phyloP scores from a whole-genome alignment of 2,888 invertebrate genomes.

The Drosophila tanythrix region DNA sequence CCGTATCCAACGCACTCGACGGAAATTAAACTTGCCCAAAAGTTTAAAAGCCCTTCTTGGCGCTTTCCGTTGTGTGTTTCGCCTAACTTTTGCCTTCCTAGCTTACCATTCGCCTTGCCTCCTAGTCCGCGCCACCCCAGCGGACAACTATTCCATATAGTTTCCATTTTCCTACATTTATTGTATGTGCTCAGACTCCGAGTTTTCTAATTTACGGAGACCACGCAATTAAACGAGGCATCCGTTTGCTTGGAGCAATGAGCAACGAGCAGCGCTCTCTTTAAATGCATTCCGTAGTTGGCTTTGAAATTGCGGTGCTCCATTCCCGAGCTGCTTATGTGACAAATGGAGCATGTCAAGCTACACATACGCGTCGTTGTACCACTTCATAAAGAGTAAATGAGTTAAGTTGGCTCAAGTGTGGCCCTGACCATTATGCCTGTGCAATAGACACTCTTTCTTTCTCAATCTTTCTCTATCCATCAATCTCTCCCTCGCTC shows the following conservation, averaged over 20 bases:
- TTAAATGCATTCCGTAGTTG: not conserved
- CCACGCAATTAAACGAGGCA: slow-evolving; percentile 62
- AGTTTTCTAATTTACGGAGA: slow-evolving; percentile 68
- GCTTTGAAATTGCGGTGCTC: slow-evolving; percentile 7
- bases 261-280: too few relatives aligned
- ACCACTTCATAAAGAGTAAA: not conserved
- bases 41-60: slow-evolving; percentile 78
- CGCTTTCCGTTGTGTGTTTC: slow-evolving; percentile 58
- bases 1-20: slow-evolving; percentile 44
- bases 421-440: slow-evolving; percentile 20
- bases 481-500: not conserved
- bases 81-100: slow-evolving; percentile 66
- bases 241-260: slow-evolving; percentile 30
- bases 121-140: not conserved
- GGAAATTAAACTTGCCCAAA: slow-evolving; percentile 79
- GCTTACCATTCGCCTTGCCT: not conserved
- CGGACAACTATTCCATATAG: slow-evolving; percentile 35
- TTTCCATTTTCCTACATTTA: slow-evolving; percentile 45
- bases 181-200: slow-evolving; percentile 37
- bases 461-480: not conserved
- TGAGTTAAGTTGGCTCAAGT: slow-evolving; percentile 5
- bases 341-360: slow-evolving; percentile 63
- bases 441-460: not conserved
- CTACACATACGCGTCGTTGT: slow-evolving; percentile 50
- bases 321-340: slow-evolving; percentile 31